Evolutionary conservation across 2,113 vertebrate species (phyloP), one percentile per base, ranked within the genome.

Genomic region (Trichechus manatus): DNA sequence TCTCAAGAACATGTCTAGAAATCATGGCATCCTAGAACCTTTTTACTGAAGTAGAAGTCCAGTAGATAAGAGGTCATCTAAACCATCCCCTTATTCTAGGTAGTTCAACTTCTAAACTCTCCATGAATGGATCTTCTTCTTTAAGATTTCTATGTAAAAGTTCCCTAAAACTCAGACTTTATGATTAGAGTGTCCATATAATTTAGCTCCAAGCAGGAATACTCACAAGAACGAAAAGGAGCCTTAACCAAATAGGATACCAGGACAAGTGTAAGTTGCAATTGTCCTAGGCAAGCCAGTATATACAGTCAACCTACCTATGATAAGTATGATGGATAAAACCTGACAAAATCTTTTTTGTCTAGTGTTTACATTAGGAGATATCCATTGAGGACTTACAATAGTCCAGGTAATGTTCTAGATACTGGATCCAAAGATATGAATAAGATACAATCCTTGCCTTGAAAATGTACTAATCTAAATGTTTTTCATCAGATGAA

Each of bases 121-220:
- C 92, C 79, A 31, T 84, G 61, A 80, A 20, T 25, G 4, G 8
- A 80, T 92, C 96, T 90, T 79, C 47, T 91, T 91, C 80, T 74
- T 90, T 42, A 94, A 72, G 31, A 84, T 79, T 90, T 92, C 61
- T 82, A 15, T 13, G 4, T 78, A 50, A 78, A 94, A 85, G 9
- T 33, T 42, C 31, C 70, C 36, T 1, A 3, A 39, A 70, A 10
- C 17, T 29, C 4, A 72, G 75, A 31, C 72, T 42, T 79, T 87
- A 59, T 70, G 61, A 72, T 33, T 72, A 78, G 33, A 36, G 36
- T n/a, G 42, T 61, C 25, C n/a, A 3, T 72, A n/a, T 84, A 79
- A 81, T 66, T 97, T 59, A 79, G 2, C 90, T 81, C 91, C 74
- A 66, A 68, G 39, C 4, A 88, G 50, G 29, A 25, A 17, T 29